phyloP scores from a whole-genome alignment of 2,113 vertebrate species.

The Paralichthys olivaceus region DNA sequence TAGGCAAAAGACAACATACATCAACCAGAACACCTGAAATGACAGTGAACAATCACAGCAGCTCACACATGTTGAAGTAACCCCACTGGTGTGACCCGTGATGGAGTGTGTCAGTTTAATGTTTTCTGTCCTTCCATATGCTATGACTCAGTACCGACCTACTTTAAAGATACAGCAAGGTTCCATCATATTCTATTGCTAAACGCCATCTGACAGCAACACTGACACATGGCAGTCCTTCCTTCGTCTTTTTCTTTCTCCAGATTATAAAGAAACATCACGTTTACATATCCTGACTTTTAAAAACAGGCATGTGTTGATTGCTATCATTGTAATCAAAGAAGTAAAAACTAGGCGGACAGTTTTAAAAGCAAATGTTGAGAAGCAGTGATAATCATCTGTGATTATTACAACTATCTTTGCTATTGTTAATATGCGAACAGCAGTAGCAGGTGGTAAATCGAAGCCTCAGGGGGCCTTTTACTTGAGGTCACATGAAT shows the following conservation, averaged over 20 bases:
- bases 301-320: not conserved
- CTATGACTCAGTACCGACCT: not conserved
- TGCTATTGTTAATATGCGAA: constrained; percentile 6
- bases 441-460: constrained; percentile 29
- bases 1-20: not conserved
- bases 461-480: constrained; percentile 13
- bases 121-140: constrained; percentile 22
- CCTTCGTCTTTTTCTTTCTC: not conserved
- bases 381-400: not conserved
- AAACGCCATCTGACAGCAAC: not conserved
- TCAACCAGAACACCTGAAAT: not conserved
- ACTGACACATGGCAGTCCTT: not conserved
- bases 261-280: not conserved
- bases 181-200: not conserved
- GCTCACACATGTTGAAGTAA: constrained; percentile 4
- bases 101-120: not conserved
- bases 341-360: not conserved
- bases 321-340: not conserved
- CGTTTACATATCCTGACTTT: not conserved
- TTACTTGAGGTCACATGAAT: constrained; percentile 4
- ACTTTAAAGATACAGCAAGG: not conserved
- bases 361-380: not conserved
- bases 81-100: constrained; percentile 7
- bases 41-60: not conserved
- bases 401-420: constrained; percentile 4